Evolutionary conservation across 2,797 vertebrate genomes (phyloP).

Genomic region (Momotus momota): DNA sequence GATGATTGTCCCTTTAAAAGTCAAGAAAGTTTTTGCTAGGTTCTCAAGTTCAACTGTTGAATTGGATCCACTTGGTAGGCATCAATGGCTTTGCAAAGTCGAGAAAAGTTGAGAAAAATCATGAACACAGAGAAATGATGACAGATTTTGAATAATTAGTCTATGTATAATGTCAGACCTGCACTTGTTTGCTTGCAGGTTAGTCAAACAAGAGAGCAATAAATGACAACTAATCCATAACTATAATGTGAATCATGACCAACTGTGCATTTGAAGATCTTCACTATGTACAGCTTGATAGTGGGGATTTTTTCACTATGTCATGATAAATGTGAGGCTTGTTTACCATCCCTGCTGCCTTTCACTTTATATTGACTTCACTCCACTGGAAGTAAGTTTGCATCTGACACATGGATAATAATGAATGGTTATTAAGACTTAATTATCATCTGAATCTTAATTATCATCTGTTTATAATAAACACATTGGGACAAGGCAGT

Average conservation of each 20-base stretch:
- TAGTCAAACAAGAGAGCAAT: not conserved
- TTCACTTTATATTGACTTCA: slow-evolving; percentile 38
- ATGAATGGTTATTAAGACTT: slow-evolving; percentile 56
- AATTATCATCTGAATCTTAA: slow-evolving; percentile 49
- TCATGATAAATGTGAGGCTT: slow-evolving; percentile 11
- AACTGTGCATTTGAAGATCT: not conserved
- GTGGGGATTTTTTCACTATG: slow-evolving; percentile 1
- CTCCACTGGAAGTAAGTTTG: slow-evolving; percentile 41
- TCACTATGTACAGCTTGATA: not conserved
- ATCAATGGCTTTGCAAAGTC: not conserved
- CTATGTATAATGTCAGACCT: not conserved
- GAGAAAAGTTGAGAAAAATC: not conserved
- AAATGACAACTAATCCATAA: not conserved
- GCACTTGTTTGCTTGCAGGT: not conserved
- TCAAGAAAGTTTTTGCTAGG: not conserved
- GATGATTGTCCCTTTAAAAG: not conserved
- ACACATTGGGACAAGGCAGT: not conserved
- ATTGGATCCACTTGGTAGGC: not conserved
- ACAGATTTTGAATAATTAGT: not conserved
- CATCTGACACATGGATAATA: slow-evolving; percentile 32
- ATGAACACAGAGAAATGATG: not conserved
- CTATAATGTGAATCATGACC: not conserved
- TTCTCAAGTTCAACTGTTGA: not conserved
- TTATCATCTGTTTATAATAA: slow-evolving; percentile 56
- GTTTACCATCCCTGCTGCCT: slow-evolving; percentile 1